Base-by-base conservation (phyloP, 2,113 vertebrate genomes). In the Sinocyclocheilus maitianheensis region DNA sequence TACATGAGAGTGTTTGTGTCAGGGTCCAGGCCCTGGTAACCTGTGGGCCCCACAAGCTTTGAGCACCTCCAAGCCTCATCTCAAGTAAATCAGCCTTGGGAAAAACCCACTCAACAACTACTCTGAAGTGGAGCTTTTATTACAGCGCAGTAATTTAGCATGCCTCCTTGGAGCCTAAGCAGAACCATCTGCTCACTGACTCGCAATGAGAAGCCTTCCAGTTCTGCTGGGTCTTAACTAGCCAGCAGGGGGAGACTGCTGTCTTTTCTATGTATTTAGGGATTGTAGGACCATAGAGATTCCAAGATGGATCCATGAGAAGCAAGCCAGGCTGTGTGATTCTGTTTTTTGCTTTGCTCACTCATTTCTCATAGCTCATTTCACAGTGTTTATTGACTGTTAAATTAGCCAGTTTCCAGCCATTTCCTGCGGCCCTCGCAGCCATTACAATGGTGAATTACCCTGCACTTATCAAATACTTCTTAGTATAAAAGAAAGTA, bases 111-210 rank as follows among this genome's bases (percentile, higher is more conserved):
- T 90, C 87, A 85, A 81, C 62, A 84, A 62, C 77, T 75, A 71
- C 88, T 86, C 81, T 86, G 88, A 88, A 87, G 85, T 84, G 37
- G 80, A 86, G 79, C 90, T 89, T 91, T 92, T 91, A 81, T 90
- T 84, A 86, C 87, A 84, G 89, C 69, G 77, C 84, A 69, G 87
- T 90, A 90, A 92, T 92, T 90, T 90, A 83, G 85, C 89, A 53
- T 43, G 81, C 89, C 80, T 55, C 76, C 87, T 75, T 85, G 89
- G 87, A 26, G 58, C 43, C 75, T 92, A 92, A 95, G 40, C 84
- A 91, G 86, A 92, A 94, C 90, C 93, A 93, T 91, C 85, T 93
- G 91, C 90, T 87, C 83, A 46, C 43, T 46, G 43, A 46, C 43
- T 46, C 43, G 69, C 83, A 71, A 81, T 62, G 89, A 82, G 63